Percentiles rank a stretch among this genome's conserved stretches.
Conservation (phyloP, 2,113 vertebrate genomes). For the Glaucidium brasilianum region DNA sequence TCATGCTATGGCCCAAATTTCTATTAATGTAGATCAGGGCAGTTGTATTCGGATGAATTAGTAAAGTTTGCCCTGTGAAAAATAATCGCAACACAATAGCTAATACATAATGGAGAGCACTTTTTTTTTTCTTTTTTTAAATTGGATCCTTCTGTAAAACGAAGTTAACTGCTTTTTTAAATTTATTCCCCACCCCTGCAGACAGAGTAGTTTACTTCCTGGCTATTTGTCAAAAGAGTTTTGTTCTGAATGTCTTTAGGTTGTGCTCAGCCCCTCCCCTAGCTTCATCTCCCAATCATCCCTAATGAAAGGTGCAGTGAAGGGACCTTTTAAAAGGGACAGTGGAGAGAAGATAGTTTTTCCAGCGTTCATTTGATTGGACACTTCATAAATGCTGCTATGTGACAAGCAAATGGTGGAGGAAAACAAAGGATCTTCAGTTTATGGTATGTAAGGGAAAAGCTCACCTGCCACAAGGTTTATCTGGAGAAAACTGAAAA, state of each 20-base stretch:
- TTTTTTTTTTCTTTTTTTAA: not conserved
- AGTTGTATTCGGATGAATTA: not conserved
- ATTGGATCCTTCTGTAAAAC: not conserved
- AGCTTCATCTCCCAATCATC: not conserved
- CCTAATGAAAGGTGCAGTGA: not conserved
- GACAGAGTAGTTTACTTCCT: not conserved
- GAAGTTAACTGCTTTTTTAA: not conserved
- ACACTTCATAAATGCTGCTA: not conserved
- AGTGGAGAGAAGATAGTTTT: not conserved
- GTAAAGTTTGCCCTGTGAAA: not conserved
- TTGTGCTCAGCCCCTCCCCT: not conserved
- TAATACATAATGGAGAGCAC: not conserved
- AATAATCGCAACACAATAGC: not conserved
- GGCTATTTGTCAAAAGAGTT: not conserved
- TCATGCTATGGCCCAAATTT: not conserved
- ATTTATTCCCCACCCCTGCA: not conserved
- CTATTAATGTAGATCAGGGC: not conserved
- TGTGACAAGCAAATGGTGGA: not conserved
- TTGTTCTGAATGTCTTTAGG: not conserved
- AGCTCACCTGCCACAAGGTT: not conserved
- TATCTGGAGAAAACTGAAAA: not conserved
- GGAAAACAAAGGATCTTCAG: not conserved
- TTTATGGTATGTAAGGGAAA: not conserved
- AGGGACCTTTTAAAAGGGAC: not conserved
- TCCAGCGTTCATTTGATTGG: not conserved